Conservation (phyloP, 2,888 invertebrate genomes). For the Coleophora flavipennella region DNA sequence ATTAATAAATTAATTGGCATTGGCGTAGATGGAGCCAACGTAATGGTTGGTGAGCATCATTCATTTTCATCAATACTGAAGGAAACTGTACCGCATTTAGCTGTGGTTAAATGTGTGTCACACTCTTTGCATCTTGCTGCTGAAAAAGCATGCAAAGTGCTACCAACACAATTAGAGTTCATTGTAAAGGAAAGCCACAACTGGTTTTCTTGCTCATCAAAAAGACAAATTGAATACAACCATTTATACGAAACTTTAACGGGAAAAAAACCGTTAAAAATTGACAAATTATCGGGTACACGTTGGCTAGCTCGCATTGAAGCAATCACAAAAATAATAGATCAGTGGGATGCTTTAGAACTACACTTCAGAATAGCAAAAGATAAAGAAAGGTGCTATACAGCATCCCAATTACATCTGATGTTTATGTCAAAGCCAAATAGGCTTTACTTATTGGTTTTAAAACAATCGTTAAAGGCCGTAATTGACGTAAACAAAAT, state of each 20-base stretch:
- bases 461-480: conserved; percentile 17
- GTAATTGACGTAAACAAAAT: conserved; percentile 16
- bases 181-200: conserved; percentile 19
- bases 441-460: conserved; percentile 20
- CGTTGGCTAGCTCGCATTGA: conserved; percentile 17
- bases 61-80: conserved; percentile 2
- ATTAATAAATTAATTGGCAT: background rate
- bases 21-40: conserved; percentile 1
- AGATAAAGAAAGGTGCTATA: conserved; percentile 19
- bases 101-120: conserved; percentile 1
- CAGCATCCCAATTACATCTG: conserved; percentile 16
- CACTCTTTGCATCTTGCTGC: conserved; percentile 2
- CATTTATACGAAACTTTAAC: conserved; percentile 18
- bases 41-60: conserved; percentile 1
- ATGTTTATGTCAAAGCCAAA: conserved; percentile 16
- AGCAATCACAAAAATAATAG: conserved; percentile 19
- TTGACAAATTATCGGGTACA: no score
- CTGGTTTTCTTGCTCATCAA: conserved; percentile 22
- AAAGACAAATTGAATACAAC: conserved; percentile 18
- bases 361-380: conserved; percentile 20
- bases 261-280: conserved; percentile 10
- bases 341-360: conserved; percentile 26
- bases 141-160: background rate
- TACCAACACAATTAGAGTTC: conserved; percentile 13
- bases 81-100: background rate